Base-by-base conservation (phyloP, 2,797 vertebrate genomes). In the Falco columbarius region DNA sequence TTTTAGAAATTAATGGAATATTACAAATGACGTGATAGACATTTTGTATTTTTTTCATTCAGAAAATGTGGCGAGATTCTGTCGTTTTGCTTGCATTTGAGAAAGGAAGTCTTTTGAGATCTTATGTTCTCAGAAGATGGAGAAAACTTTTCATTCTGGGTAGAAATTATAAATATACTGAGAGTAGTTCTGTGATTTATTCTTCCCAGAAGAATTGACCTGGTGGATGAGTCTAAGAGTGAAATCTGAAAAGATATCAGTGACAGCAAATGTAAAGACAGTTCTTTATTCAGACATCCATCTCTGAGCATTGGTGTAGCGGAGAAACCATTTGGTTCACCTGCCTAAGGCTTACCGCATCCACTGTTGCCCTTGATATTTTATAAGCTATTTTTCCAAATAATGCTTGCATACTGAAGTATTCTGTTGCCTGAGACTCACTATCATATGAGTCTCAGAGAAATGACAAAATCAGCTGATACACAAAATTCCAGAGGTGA, bases 101-200 rank as follows among this genome's bases (percentile, higher is more conserved):
- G 85, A 42, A 20, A 55, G 23, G 36, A 95, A 74, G 8, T 14
- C 9, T 32, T 89, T 72, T 89, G 74, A 74, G 55, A 18, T 58
- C 20, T 89, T 81, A 10, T 10, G 20, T 42, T 65, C 51, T 86
- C 58, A 70, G 23, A 67, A 81, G 58, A 73, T 46, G 22, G 47
- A 71, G 40, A 63, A 91, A 82, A n/a, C 19, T 8, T 73, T 95
- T 90, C 47, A 44, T 92, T 84, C 74, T 70, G 22, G 49, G 23
- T 67, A 79, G 81, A 70, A 82, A 76, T 94, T 93, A 86, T 63
- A 88, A 74, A 89, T 83, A 77, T 72, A 67, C 63, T 52, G 52
- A 82, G 42, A 9, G 12, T 59, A 63, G 47, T 16, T 80, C 59
- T 86, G 44, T 96, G 83, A 93, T 94, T 94, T 93, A 76, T 94